Evolutionary conservation across 2,888 invertebrate genomes (phyloP).

Genomic region (Scaptomyza parva): DNA sequence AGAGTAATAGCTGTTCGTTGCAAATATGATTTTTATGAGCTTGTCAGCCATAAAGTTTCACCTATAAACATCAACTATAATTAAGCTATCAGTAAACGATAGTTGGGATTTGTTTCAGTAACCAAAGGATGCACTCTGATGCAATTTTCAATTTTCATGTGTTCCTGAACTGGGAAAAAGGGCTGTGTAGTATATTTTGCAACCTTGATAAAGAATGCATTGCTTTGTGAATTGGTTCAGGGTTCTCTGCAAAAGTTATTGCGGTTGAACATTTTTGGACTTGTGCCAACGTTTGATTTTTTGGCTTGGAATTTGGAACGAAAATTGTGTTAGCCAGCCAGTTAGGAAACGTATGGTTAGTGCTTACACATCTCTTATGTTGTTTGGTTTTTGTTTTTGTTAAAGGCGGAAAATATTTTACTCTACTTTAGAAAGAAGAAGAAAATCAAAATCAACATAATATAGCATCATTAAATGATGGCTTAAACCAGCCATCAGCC

Average conservation of each 20-base stretch:
- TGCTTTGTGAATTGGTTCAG: constrained; percentile 7
- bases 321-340: background rate
- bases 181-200: too few species aligned
- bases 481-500: too few species aligned
- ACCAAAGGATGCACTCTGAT: background rate
- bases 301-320: background rate
- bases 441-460: background rate
- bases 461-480: background rate
- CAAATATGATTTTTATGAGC: constrained; percentile 14
- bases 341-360: background rate
- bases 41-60: background rate
- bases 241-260: background rate
- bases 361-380: background rate
- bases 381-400: background rate
- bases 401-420: background rate
- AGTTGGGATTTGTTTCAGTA: background rate
- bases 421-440: too few species aligned
- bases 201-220: constrained; percentile 1
- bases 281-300: constrained; percentile 1
- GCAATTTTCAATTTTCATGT: background rate
- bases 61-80: constrained; percentile 12
- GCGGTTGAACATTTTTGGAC: background rate
- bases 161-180: too few species aligned
- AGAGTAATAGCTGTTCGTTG: constrained; percentile 5
- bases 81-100: constrained; percentile 12